These are phyloP conservation scores for Platypus cylindrus DNA, from an alignment of 2,888 invertebrate genomes.

Conservation along the genomic window DNA sequence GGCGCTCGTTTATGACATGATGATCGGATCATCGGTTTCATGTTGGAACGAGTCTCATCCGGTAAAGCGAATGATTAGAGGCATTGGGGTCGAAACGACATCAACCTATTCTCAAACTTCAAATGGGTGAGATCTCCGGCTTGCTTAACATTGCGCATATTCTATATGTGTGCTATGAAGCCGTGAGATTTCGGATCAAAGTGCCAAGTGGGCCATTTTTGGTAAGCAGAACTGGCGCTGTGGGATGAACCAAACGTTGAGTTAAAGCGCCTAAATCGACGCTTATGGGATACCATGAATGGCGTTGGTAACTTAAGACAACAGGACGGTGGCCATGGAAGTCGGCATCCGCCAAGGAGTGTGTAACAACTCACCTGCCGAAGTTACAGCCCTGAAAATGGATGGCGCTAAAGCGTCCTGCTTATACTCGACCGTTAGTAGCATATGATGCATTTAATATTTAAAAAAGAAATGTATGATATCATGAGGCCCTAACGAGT, in stretches of 20 bases:
- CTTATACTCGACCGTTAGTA: constrained; percentile 37
- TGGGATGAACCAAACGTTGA: constrained; percentile 62
- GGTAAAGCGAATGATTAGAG: constrained; percentile 69
- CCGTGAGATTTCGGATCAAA: constrained; percentile 21
- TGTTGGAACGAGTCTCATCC: constrained; percentile 47
- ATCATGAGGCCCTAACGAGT: constrained; percentile 47
- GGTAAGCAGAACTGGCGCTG: constrained; percentile 72
- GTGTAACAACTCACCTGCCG: constrained; percentile 44
- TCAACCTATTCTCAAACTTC: constrained; percentile 69
- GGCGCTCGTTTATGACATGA: constrained; percentile 12
- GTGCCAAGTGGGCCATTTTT: constrained; percentile 60
- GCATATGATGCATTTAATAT: constrained; percentile 19
- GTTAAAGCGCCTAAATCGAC: constrained; percentile 51
- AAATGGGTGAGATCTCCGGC: constrained; percentile 53
- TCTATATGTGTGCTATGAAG: too few species aligned
- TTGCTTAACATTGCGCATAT: constrained; percentile 9
- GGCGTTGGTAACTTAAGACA: constrained; percentile 42
- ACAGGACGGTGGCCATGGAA: constrained; percentile 66
- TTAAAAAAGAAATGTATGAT: too few species aligned
- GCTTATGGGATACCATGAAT: constrained; percentile 48
- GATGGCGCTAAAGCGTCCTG: constrained; percentile 46
- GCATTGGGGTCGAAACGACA: constrained; percentile 63
- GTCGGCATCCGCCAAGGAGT: constrained; percentile 54
- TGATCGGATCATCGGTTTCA: too few species aligned
- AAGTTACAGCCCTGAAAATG: constrained; percentile 52